Percentiles rank a stretch among this genome's conserved stretches.
Conservation (phyloP, 2,797 vertebrate genomes). For the Bradypodion pumilum region DNA sequence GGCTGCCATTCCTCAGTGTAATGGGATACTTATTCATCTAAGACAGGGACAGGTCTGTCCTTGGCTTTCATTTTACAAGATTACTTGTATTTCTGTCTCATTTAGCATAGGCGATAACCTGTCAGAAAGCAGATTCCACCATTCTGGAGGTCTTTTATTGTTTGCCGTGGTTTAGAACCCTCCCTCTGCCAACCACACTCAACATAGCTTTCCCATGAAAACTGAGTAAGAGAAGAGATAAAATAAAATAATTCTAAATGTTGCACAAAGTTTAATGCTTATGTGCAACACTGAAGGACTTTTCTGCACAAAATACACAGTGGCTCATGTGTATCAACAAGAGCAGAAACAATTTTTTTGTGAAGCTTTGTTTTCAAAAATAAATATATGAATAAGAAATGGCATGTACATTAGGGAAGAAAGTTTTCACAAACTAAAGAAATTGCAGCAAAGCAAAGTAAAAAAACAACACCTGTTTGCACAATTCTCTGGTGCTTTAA, state of each 20-base stretch:
- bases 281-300: conserved; percentile 61
- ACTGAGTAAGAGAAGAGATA: not conserved
- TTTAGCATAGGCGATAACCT: conserved; percentile 68
- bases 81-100: conserved; percentile 77
- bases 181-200: accelerated
- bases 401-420: too few species aligned
- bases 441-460: not conserved
- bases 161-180: conserved; percentile 50
- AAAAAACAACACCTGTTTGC: not conserved
- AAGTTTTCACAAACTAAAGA: not conserved
- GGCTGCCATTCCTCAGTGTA: conserved; percentile 91
- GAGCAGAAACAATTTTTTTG: not conserved
- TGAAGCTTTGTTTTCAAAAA: not conserved
- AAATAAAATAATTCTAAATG: conserved; percentile 42
- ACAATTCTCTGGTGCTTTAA: not conserved
- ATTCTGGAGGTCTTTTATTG: conserved; percentile 60
- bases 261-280: conserved; percentile 43
- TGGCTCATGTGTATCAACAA: conserved; percentile 31
- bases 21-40: conserved; percentile 79
- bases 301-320: conserved; percentile 27
- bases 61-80: conserved; percentile 83
- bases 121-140: conserved; percentile 72
- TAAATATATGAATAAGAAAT: not conserved
- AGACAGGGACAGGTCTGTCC: conserved; percentile 84
- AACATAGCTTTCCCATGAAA: conserved; percentile 30